A percentile compares a stretch with the other conserved stretches of the same genome.
These are phyloP conservation scores for Leptosomus discolor DNA, from an alignment of 2,113 vertebrate species.

Conservation along the genomic window DNA sequence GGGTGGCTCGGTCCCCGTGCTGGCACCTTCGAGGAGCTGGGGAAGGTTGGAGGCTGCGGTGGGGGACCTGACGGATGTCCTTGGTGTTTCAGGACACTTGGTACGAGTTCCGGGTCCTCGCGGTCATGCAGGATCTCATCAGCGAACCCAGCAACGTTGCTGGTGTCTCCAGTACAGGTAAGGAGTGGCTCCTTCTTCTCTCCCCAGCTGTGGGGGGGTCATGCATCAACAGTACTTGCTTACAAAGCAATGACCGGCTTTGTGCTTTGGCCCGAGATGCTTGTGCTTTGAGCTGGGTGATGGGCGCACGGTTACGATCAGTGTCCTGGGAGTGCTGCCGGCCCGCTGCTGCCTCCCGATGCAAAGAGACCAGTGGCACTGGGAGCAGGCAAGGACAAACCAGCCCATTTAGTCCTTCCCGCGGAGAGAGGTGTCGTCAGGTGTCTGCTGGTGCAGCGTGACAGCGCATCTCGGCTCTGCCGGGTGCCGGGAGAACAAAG, in stretches of 20 bases:
- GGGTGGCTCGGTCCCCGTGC: rapidly evolving
- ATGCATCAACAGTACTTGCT: background rate
- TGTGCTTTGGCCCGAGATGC: background rate
- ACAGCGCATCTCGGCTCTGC: background rate
- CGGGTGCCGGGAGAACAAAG: background rate
- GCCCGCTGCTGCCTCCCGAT: background rate
- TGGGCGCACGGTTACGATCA: rapidly evolving
- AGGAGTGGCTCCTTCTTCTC: background rate
- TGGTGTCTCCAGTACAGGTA: constrained; percentile 97
- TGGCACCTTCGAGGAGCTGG: background rate
- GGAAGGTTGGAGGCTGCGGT: background rate
- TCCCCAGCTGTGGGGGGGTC: background rate
- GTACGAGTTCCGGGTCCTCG: constrained; percentile 98
- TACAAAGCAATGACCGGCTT: background rate
- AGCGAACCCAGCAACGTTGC: constrained; percentile 98
- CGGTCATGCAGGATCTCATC: constrained; percentile 98
- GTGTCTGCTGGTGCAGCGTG: background rate
- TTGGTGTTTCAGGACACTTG: constrained; percentile 87
- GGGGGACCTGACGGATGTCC: background rate
- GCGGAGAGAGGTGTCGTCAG: rapidly evolving
- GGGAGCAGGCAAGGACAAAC: background rate
- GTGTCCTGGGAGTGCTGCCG: background rate
- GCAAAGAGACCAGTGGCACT: background rate
- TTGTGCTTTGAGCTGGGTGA: background rate
- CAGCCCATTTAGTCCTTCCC: background rate